Evolutionary conservation across 2,797 vertebrate species (phyloP).

Genomic region (Pangasius djambal): DNA sequence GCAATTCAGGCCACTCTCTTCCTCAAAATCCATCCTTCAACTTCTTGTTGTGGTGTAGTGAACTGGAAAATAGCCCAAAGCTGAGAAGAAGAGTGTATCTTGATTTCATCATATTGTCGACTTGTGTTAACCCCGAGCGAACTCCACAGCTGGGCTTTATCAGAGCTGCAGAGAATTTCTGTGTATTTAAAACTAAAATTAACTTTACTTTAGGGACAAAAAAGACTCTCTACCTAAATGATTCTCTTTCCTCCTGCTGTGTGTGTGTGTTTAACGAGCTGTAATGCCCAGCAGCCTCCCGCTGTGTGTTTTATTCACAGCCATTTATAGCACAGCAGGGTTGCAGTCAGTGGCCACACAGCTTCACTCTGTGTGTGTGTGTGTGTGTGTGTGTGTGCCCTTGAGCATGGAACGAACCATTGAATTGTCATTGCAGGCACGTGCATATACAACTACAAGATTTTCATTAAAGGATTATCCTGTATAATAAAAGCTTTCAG

Average conservation of each 20-base stretch:
- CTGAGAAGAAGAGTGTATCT: background rate
- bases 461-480: background rate
- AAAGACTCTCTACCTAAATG: background rate
- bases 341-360: background rate
- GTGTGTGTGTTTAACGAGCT: conserved; percentile 1
- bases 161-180: background rate
- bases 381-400: background rate
- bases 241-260: background rate
- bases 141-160: background rate
- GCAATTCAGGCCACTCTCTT: background rate
- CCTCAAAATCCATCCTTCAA: background rate
- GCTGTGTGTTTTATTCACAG: conserved; percentile 21
- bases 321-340: conserved; percentile 8
- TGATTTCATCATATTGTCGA: conserved; percentile 6
- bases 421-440: background rate
- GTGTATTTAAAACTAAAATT: background rate
- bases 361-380: background rate
- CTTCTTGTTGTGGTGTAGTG: background rate
- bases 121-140: background rate
- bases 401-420: background rate
- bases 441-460: background rate
- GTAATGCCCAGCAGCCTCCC: background rate
- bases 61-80: conserved; percentile 5
- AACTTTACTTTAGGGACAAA: background rate
- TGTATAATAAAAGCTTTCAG: background rate